Conservation (phyloP, 2,113 vertebrate genomes). For the Tursiops truncatus region DNA sequence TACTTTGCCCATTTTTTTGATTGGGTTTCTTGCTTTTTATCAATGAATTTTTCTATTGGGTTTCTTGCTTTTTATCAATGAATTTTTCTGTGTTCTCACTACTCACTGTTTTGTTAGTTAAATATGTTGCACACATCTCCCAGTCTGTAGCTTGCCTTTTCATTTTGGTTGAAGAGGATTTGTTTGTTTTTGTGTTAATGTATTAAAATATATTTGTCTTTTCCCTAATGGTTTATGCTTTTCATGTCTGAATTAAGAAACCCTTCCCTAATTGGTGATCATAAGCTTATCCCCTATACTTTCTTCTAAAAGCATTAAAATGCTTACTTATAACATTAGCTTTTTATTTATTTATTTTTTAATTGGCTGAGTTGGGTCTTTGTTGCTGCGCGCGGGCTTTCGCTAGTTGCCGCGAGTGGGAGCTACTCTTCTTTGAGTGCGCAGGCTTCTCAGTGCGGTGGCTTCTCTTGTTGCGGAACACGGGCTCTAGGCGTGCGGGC, state of each 20-base stretch:
- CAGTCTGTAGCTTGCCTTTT: background rate
- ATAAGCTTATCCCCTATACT: conserved; percentile 37
- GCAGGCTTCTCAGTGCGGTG: no score
- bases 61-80: conserved; percentile 18
- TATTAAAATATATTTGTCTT: background rate
- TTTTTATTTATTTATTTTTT: background rate
- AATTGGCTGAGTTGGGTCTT: no score
- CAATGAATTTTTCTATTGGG: background rate
- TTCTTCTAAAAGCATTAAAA: conserved; percentile 39
- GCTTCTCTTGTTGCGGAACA: no score
- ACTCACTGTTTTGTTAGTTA: background rate
- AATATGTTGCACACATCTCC: background rate
- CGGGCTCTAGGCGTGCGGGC: no score
- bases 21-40: no score
- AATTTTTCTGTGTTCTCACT: background rate
- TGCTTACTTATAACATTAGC: background rate
- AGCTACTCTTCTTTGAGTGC: no score
- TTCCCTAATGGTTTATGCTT: background rate
- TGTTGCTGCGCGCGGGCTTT: no score
- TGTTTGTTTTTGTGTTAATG: background rate
- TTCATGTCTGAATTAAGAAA: conserved; percentile 30
- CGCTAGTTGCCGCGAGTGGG: no score
- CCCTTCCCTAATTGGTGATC: background rate
- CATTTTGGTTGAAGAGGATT: background rate
- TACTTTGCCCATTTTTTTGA: background rate